Base-by-base conservation (phyloP, 2,888 invertebrate genomes). In the Dryocosmus kuriphilus region DNA sequence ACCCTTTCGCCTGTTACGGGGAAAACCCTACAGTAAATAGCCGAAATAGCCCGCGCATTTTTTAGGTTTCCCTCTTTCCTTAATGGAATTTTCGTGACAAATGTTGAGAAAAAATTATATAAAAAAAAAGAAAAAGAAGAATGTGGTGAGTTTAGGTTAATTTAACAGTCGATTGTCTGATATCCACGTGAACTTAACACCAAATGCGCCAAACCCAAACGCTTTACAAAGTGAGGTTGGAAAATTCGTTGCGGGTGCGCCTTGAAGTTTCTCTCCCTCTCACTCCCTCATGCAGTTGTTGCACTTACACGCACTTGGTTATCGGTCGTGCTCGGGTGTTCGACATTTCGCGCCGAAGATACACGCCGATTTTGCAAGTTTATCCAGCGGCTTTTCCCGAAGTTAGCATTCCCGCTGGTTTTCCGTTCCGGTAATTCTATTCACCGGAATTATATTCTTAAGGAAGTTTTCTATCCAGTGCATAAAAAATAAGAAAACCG, bases 261-360 rank as follows among this genome's bases (percentile, higher is more conserved):
- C 60, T 27, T 27, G 14, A 60, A 6, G 4, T 16, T 60, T 60
- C 27, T 16, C 27, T 27, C 14, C 27, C 60, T 14, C 27, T 24
- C 60, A 27, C 16, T n/a, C 22, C 7, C 9, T 6, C n/a, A n/a
- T n/a, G n/a, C n/a, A n/a, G n/a, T n/a, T n/a, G n/a, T n/a, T n/a
- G n/a, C n/a, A n/a, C n/a, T n/a, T n/a, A n/a, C n/a, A n/a, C 38
- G 7, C 22, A 9, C 22, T 38, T 38, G 22, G 38, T 24, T 41
- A 9, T 6, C 27, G 2, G 5, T 22, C 60, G 22, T 22, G n/a
- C 30, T 71, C 71, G 46, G 51, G 14, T 55, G 51, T 55, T 32
- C 32, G 51, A 30, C 32, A 51, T 71, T 71, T 71, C 71, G 71
- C 71, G 71, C 71, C 71, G 71, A 71, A 71, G n/a, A 63, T n/a